phyloP scores from a whole-genome alignment of 2,888 invertebrate genomes.

The Drosophila robusta region DNA sequence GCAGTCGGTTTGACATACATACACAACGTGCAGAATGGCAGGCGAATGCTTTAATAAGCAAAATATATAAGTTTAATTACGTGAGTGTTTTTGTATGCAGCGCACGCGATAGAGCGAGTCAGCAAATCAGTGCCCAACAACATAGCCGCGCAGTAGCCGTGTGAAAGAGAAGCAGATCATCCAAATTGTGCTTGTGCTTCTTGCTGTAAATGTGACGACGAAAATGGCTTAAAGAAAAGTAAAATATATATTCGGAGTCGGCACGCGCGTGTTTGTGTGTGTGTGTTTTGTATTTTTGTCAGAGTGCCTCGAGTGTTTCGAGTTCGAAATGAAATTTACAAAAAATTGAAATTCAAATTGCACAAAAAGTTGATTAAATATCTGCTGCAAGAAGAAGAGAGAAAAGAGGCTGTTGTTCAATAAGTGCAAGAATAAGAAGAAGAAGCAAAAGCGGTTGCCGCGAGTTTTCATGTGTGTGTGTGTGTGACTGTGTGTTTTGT shows the following conservation, averaged over 20 bases:
- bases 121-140: conserved; percentile 64
- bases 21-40: conserved; percentile 37
- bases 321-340: conserved; percentile 55
- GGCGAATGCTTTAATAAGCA: conserved; percentile 50
- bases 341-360: conserved; percentile 61
- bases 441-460: conserved; percentile 49
- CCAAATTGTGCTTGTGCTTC: conserved; percentile 64
- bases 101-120: conserved; percentile 67
- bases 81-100: conserved; percentile 65
- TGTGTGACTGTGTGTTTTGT: conserved; percentile 11
- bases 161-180: conserved; percentile 61
- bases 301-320: conserved; percentile 24
- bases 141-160: conserved; percentile 39
- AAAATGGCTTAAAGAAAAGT: conserved; percentile 63
- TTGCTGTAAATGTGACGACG: conserved; percentile 67
- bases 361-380: conserved; percentile 30
- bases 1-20: conserved; percentile 49
- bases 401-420: conserved; percentile 46
- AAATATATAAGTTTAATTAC: conserved; percentile 66
- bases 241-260: conserved; percentile 56
- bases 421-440: conserved; percentile 49
- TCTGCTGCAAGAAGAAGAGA: conserved; percentile 32
- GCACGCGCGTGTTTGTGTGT: conserved; percentile 40
- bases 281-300: conserved; percentile 17
- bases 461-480: conserved; percentile 12